These are phyloP conservation scores for Latheticus oryzae DNA, from an alignment of 2,888 invertebrate species.

Conservation along the genomic window DNA sequence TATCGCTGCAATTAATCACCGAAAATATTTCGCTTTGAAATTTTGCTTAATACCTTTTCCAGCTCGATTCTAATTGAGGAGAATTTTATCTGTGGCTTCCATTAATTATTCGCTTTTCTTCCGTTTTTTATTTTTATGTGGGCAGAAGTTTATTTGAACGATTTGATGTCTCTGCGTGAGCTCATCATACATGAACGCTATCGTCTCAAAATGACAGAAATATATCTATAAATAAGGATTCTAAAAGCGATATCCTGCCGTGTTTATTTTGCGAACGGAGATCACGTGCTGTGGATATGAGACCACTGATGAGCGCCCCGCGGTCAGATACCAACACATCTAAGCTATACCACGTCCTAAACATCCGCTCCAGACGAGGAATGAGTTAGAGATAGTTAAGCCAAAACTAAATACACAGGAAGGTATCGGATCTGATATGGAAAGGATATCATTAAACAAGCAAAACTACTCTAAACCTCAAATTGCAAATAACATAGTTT, in stretches of 20 bases:
- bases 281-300: slow-evolving; percentile 51
- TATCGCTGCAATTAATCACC: slow-evolving; percentile 26
- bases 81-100: slow-evolving; percentile 15
- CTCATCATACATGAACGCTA: slow-evolving; percentile 34
- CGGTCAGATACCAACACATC: slow-evolving; percentile 49
- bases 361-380: slow-evolving; percentile 43
- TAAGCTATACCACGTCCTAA: slow-evolving; percentile 46
- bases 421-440: too few species aligned
- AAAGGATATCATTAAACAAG: too few species aligned
- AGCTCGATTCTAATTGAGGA: slow-evolving; percentile 24
- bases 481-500: too few species aligned
- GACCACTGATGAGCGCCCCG: slow-evolving; percentile 49
- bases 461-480: too few species aligned
- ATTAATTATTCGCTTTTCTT: slow-evolving; percentile 23
- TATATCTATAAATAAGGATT: slow-evolving; percentile 36
- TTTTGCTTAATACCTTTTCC: slow-evolving; percentile 17
- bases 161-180: slow-evolving; percentile 28
- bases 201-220: slow-evolving; percentile 26
- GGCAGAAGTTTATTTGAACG: slow-evolving; percentile 22
- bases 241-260: slow-evolving; percentile 29
- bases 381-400: too few species aligned
- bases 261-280: slow-evolving; percentile 36
- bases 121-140: slow-evolving; percentile 7
- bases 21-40: slow-evolving; percentile 27
- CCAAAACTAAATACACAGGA: too few species aligned